These are phyloP conservation scores for Halocaridina rubra DNA, from an alignment of 2,888 invertebrate genomes.

Conservation along the genomic window DNA sequence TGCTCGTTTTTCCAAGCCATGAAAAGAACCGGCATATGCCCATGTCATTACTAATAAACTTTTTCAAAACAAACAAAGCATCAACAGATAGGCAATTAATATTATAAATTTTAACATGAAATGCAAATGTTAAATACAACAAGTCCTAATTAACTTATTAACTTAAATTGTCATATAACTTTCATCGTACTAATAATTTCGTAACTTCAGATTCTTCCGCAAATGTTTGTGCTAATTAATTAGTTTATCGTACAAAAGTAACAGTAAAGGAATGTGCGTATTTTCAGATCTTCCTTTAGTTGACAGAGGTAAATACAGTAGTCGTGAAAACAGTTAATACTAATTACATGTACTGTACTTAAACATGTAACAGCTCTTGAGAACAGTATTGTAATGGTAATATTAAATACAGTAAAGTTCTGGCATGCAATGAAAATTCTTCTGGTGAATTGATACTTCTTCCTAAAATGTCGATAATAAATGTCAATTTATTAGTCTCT, in stretches of 20 bases:
- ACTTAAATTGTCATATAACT: not conserved
- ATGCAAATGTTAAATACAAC: not conserved
- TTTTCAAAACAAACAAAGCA: no score
- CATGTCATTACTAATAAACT: not conserved
- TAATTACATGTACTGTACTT: not conserved
- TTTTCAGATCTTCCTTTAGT: not conserved
- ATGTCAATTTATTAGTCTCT: no score
- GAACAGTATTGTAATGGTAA: not conserved
- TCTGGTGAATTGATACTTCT: no score
- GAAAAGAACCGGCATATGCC: not conserved
- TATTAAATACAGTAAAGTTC: constrained; percentile 4
- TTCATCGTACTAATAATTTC: not conserved
- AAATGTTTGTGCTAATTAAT: not conserved
- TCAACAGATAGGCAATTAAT: no score
- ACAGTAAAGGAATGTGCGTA: constrained; percentile 7
- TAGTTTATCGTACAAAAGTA: not conserved
- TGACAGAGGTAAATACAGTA: no score
- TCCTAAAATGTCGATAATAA: no score
- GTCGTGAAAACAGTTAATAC: no score
- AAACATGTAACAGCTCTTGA: not conserved
- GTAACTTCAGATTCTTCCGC: not conserved
- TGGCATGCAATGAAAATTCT: constrained; percentile 11
- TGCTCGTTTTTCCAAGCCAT: not conserved
- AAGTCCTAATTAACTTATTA: not conserved
- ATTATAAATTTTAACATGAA: not conserved